Evolutionary conservation across 2,113 vertebrate genomes (phyloP).

Genomic region (Micromys minutus): DNA sequence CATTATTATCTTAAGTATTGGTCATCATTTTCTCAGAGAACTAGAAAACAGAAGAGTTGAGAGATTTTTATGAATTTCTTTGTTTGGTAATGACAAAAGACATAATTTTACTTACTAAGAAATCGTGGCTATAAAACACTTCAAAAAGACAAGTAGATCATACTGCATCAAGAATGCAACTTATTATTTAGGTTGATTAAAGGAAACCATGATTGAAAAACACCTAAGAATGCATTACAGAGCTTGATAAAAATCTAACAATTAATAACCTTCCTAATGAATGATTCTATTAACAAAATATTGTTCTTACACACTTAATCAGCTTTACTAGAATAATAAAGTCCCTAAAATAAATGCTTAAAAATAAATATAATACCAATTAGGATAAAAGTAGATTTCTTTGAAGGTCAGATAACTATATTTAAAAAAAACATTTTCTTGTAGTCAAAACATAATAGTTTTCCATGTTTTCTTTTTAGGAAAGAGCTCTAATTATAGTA

Average conservation of each 20-base stretch:
- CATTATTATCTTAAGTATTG: neutral
- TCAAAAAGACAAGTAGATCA: neutral
- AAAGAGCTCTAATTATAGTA: slow-evolving; percentile 22
- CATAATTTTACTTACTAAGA: slow-evolving; percentile 36
- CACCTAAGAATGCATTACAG: slow-evolving; percentile 29
- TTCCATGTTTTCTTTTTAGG: slow-evolving; percentile 1
- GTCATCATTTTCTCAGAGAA: neutral
- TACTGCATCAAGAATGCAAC: neutral
- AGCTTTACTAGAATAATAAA: slow-evolving; percentile 73
- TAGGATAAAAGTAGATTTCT: slow-evolving; percentile 32
- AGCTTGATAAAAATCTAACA: slow-evolving; percentile 69
- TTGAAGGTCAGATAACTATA: slow-evolving; percentile 32
- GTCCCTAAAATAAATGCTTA: slow-evolving; percentile 59
- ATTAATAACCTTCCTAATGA: slow-evolving; percentile 60
- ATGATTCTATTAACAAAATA: slow-evolving; percentile 40
- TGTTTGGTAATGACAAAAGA: neutral
- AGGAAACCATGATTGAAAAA: slow-evolving; percentile 35
- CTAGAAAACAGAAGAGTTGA: neutral
- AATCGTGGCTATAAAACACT: neutral
- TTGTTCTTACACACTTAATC: slow-evolving; percentile 62
- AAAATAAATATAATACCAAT: slow-evolving; percentile 65
- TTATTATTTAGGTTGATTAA: slow-evolving; percentile 50
- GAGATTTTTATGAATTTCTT: neutral
- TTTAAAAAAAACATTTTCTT: slow-evolving; percentile 31
- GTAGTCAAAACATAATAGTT: slow-evolving; percentile 35